Conservation (phyloP, 2,888 invertebrate genomes). For the Parnassius apollo region DNA sequence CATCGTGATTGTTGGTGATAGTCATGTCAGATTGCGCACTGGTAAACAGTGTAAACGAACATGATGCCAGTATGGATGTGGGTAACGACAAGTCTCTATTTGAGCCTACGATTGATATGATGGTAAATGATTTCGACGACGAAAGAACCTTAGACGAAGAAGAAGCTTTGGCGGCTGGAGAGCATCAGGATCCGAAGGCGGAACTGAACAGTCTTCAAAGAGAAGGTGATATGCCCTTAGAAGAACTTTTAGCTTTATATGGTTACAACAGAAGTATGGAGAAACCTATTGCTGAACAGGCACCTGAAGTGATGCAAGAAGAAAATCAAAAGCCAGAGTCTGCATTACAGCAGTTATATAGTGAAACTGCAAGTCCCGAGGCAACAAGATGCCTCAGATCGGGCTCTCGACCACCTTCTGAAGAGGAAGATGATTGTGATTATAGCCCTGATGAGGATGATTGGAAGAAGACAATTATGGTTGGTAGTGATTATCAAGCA, state of each 20-base stretch:
- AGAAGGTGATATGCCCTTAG: constrained; percentile 98
- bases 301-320: constrained; percentile 59
- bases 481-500: constrained; percentile 96
- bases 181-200: constrained; percentile 90
- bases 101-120: constrained; percentile 97
- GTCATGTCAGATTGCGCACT: constrained; percentile 81
- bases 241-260: constrained; percentile 94
- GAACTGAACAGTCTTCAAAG: constrained; percentile 94
- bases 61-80: constrained; percentile 80
- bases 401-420: constrained; percentile 88
- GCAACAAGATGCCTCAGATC: constrained; percentile 75
- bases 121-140: constrained; percentile 98
- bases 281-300: constrained; percentile 56
- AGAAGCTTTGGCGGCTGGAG: constrained; percentile 95
- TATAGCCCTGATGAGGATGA: constrained; percentile 93
- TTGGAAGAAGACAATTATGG: constrained; percentile 97
- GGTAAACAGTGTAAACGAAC: constrained; percentile 77
- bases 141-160: constrained; percentile 98
- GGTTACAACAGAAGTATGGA: constrained; percentile 83
- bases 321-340: constrained; percentile 72
- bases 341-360: constrained; percentile 71
- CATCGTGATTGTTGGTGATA: constrained; percentile 55
- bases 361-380: constrained; percentile 64
- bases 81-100: constrained; percentile 84
- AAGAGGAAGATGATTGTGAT: constrained; percentile 91